Evolutionary conservation across 2,888 invertebrate species (phyloP).

Genomic region (Diogma glabrata): DNA sequence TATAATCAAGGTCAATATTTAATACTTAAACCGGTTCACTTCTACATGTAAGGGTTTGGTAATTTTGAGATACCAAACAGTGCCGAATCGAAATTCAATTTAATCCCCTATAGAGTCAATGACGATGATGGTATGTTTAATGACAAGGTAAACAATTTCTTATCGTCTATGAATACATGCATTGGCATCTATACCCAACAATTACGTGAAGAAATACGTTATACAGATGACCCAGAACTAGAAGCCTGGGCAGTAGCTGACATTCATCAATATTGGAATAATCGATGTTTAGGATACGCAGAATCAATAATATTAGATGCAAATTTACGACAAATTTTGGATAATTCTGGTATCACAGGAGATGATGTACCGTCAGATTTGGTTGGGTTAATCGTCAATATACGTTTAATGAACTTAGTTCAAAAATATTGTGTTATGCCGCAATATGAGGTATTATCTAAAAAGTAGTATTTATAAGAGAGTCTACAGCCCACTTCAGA

Average conservation of each 20-base stretch:
- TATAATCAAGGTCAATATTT: constrained; percentile 13
- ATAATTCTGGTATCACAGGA: neutral
- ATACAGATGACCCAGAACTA: neutral
- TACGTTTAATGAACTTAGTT: constrained; percentile 8
- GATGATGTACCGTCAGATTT: constrained; percentile 10
- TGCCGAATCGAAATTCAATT: constrained; percentile 12
- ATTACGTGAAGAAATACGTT: constrained; percentile 6
- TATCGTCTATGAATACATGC: constrained; percentile 5
- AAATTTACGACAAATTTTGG: neutral
- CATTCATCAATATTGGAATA: constrained; percentile 9
- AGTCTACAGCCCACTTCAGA: too few species aligned
- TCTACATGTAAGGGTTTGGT: constrained; percentile 11
- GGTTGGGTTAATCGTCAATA: constrained; percentile 7
- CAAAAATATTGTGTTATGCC: constrained; percentile 14
- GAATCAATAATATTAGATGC: neutral
- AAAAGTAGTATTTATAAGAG: too few species aligned
- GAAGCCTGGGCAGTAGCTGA: constrained; percentile 8
- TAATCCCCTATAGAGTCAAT: constrained; percentile 4
- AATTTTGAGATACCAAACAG: constrained; percentile 13
- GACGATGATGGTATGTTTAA: constrained; percentile 7
- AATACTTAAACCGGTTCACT: constrained; percentile 7
- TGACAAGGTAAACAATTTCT: neutral
- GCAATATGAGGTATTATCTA: too few species aligned
- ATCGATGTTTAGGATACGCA: constrained; percentile 11
- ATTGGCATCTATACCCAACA: constrained; percentile 8